Base-by-base conservation (phyloP, 1,140 invertebrate species). In the Anoplophora glabripennis region DNA sequence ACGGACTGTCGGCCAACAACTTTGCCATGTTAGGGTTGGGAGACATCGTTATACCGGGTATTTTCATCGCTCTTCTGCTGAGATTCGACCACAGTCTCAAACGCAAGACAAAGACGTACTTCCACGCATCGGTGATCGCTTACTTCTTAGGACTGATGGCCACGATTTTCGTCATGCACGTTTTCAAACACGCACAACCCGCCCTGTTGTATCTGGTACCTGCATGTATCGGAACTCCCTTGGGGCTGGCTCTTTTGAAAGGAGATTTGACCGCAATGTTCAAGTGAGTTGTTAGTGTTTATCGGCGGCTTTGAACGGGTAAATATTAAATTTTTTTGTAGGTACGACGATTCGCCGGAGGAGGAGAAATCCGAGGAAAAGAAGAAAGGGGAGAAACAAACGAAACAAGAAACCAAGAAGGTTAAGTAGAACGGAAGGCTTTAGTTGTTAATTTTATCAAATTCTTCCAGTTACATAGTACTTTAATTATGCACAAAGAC, bases 11-110 rank as follows among this genome's bases (percentile, higher is more conserved):
- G 59, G 95, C 94, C 7, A 90, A 84, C 60, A 99, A 99, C 78
- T 98, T 98, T 80, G 96, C 97, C 3, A 99, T 99, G 96, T 77
- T 99, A 10, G 98, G 98, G 5, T 83, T 99, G 4, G 98, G 98
- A 15, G 98, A 99, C 75, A 98, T 99, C 70, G 96, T 99, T 7
- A 93, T 99, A 67, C 98, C 97, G 14, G 98, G 98, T 57, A 99
- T 99, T 64, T 99, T 99, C 76, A 98, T 99, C 74, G 97, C 98
- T 1, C 82, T 99, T 1, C 79, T 99, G 12, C 82, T 99, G 11
- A 85, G 98, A 68, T 99, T 98, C 80, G 98, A 99, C 81, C 83
- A 89, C 65, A 96, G 93, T 73, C 81, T 94, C 51, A 92, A 93
- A 66, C 84, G 94, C 18, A 90, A 92, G 68, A 86, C 86, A 1